Evolutionary conservation across 2,113 vertebrate species (phyloP), one percentile per base, ranked within the genome.

Genomic region (Chloropsis cyanopogon): DNA sequence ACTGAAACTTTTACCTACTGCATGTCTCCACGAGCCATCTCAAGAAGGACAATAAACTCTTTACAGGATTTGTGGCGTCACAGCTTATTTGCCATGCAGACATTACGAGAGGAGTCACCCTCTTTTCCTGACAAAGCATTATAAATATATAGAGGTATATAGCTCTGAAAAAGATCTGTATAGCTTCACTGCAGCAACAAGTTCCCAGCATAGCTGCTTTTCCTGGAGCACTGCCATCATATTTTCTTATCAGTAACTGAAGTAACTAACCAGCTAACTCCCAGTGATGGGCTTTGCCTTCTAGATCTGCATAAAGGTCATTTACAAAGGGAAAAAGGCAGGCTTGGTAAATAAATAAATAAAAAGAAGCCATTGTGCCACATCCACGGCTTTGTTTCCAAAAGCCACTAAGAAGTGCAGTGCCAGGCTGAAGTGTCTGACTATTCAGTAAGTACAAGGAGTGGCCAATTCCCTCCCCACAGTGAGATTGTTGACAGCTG

Each of bases 231-330:
- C 64, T 86, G 95, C 93, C 94, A 88, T 70, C 69, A 2, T n/a
- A 60, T 71, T 90, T 79, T 77, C 80, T 96, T 96, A 96, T 96
- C 95, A 16, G 86, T 86, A 95, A 92, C 72, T 33, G 23, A 94
- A 92, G 79, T 26, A 82, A 90, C 82, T 73, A 88, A 88, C 91
- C 86, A 88, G 86, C 60, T 90, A 95, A 92, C 75, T 95, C 87
- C 68, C 75, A 86, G 72, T 7, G 90, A 96, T 90, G 82, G 79
- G 88, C 88, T 94, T 68, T 86, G 88, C 88, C 80, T 96, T 83
- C 79, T 56, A 53, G 53, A 86, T 88, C 86, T 42, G 50, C 88
- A 86, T 79, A 94, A 93, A 96, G 82, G 95, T 96, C 94, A 94
- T 94, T 72, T 56, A 53, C 88, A 88, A 84, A 94, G 25, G 29